These are phyloP conservation scores for Platycheirus rosarum DNA, from an alignment of 2,888 invertebrate genomes.

Conservation along the genomic window DNA sequence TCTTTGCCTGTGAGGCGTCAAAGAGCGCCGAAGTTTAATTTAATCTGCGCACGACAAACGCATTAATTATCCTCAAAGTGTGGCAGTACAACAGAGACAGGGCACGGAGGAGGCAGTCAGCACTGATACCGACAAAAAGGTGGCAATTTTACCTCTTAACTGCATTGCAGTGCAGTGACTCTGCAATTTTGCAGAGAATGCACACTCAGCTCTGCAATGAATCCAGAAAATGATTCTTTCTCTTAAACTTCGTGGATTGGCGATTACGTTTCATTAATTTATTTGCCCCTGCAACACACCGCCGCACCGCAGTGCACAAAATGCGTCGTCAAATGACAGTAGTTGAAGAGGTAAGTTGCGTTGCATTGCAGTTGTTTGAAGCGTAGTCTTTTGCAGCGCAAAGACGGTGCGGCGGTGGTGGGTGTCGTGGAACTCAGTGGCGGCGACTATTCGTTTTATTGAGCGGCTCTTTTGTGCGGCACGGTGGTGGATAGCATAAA, in stretches of 20 bases:
- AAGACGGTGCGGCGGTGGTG: constrained; percentile 9
- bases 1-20: constrained; percentile 56
- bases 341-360: constrained; percentile 57
- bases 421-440: constrained; percentile 38
- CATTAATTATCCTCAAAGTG: constrained; percentile 71
- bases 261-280: constrained; percentile 74
- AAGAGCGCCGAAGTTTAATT: constrained; percentile 68
- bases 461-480: constrained; percentile 64
- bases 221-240: constrained; percentile 42
- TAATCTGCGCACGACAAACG: constrained; percentile 73
- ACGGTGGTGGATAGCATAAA: constrained; percentile 68
- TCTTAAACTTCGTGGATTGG: constrained; percentile 60
- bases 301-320: constrained; percentile 47
- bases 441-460: constrained; percentile 56
- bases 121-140: constrained; percentile 69
- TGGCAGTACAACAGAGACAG: constrained; percentile 40
- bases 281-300: constrained; percentile 49
- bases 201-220: constrained; percentile 20
- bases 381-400: not conserved
- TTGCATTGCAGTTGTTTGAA: constrained; percentile 41
- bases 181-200: no score
- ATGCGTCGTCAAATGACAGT: constrained; percentile 73
- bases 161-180: no score
- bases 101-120: constrained; percentile 34
- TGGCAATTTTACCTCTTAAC: constrained; percentile 57